Percentiles rank a stretch among this genome's conserved stretches.
phyloP scores from a whole-genome alignment of 2,113 vertebrate species.

The Serilophus lunatus region DNA sequence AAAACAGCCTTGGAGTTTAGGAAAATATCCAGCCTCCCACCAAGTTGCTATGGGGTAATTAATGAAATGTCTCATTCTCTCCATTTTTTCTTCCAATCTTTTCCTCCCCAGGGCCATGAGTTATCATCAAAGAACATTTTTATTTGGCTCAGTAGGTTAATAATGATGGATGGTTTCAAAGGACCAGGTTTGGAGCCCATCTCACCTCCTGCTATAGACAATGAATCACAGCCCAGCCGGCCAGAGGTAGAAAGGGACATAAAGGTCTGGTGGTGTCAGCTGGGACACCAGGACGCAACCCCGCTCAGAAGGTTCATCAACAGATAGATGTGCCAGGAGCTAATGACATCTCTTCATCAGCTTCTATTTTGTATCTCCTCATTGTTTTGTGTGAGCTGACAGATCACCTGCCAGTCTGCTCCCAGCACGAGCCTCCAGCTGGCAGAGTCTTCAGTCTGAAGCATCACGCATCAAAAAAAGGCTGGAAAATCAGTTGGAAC shows the following conservation, averaged over 20 bases:
- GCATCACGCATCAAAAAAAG: neutral
- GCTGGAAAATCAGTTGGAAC: neutral
- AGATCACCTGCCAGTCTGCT: neutral
- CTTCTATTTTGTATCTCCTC: neutral
- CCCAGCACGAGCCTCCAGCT: neutral
- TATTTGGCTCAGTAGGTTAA: neutral
- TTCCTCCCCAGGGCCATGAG: constrained; percentile 7
- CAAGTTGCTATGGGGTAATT: constrained; percentile 41
- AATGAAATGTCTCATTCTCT: constrained; percentile 20
- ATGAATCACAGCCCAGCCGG: neutral
- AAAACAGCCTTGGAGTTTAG: constrained; percentile 27
- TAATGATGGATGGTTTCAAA: neutral
- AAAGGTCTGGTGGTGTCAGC: neutral
- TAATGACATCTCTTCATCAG: neutral
- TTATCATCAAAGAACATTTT: neutral
- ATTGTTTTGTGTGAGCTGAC: neutral
- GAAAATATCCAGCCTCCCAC: constrained; percentile 50
- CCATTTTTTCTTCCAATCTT: constrained; percentile 15
- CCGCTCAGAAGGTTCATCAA: neutral
- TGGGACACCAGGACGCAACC: neutral
- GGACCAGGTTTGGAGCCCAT: neutral
- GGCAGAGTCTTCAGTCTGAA: neutral
- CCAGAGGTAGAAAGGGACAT: neutral
- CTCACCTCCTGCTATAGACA: neutral
- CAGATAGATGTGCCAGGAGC: neutral